Conservation (phyloP, 2,888 invertebrate species). For the Luperina nickerlii region DNA sequence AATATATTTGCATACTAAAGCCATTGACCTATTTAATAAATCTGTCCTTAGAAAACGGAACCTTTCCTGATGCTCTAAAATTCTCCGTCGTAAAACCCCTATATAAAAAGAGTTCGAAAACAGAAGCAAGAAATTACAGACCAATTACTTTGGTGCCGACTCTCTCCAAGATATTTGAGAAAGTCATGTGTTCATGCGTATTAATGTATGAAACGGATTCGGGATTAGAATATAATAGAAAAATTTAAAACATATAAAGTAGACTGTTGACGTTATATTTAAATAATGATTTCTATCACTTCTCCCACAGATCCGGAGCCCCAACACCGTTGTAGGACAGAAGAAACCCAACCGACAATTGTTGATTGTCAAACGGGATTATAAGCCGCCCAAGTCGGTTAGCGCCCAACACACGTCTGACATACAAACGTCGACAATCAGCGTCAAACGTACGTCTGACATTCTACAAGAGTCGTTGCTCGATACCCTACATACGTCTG, state of each 20-base stretch:
- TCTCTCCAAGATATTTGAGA: too few relatives aligned
- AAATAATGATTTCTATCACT: not conserved
- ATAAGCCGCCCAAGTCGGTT: not conserved
- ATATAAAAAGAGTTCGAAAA: too few relatives aligned
- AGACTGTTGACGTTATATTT: not conserved
- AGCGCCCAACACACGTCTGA: not conserved
- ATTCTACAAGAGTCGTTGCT: not conserved
- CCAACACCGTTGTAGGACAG: not conserved
- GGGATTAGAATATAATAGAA: not conserved
- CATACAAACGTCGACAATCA: not conserved
- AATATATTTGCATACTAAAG: too few relatives aligned
- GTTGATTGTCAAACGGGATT: not conserved
- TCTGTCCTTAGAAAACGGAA: too few relatives aligned
- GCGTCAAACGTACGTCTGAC: not conserved
- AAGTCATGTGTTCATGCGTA: too few relatives aligned
- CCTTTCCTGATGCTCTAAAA: too few relatives aligned
- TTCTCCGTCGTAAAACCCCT: too few relatives aligned
- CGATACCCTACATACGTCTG: too few relatives aligned
- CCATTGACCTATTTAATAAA: too few relatives aligned
- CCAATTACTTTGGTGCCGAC: too few relatives aligned
- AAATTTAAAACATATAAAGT: not conserved
- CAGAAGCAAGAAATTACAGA: too few relatives aligned
- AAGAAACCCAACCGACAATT: constrained; percentile 9
- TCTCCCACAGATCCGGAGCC: not conserved
- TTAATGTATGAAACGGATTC: not conserved